Base-by-base conservation (phyloP, 2,797 vertebrate species). In the Sebastes ruberrimus region DNA sequence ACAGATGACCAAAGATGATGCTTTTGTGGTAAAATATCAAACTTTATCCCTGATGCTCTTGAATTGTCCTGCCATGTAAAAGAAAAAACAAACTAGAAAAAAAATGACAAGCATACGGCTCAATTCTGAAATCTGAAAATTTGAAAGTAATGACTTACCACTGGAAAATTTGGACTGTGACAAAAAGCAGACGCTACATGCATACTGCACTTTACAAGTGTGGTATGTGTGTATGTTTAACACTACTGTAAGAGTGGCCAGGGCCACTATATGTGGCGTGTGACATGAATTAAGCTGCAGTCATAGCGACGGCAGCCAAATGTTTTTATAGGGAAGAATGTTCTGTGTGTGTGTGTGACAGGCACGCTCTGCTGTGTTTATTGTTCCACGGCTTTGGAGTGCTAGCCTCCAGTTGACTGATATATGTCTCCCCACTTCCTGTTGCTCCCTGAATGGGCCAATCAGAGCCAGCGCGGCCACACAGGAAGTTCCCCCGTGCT, bases 351-450 rank as follows among this genome's bases (percentile, higher is more conserved):
- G 61, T 73, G 30, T 71, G 46, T 76, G 28, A 59, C 63, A 69
- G 13, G 9, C 49, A 55, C 16, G 2, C 27, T 30, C 23, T 55
- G 38, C 70, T 59, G 42, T 84, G 85, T 89, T 93, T 91, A 82
- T 91, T 92, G 89, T 94, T 92, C 91, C 88, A 92, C 82, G 55
- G 78, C 63, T 71, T 73, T 77, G 32, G 71, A 79, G 65, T 42
- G 62, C 61, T 76, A 84, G 75, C 78, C 83, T 81, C 83, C 71
- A 86, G 86, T 38, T 93, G 93, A 95, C 85, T 93, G 92, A 95
- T 94, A 93, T 93, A 94, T 86, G 85, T 90, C 86, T 91, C 60
- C 59, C 32, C 55, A 55, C 74, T 93, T 93, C 91, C 93, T 91
- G 86, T 90, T 76, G 64, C 83, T 76, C 66, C 53, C 67, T 35